Evolutionary conservation across 2,888 invertebrate species (phyloP), one percentile per base, ranked within the genome.

Genomic region (Idaea dimidiata): DNA sequence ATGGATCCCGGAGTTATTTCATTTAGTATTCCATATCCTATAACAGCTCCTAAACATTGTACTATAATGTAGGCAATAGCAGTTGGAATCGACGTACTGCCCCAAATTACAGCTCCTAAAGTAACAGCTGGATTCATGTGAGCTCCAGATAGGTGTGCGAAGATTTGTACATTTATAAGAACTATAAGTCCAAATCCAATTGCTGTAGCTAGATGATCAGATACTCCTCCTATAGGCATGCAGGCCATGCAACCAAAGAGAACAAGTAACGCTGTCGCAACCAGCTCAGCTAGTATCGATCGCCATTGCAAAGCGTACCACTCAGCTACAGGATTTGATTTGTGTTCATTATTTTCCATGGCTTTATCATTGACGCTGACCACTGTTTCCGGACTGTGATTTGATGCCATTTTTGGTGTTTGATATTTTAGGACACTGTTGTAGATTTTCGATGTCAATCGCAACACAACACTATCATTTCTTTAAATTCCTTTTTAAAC

Each of bases 111-210:
- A 0, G 96, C 94, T 0, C 94, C 94, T 5, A 96, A 79, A 0
- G 96, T 96, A 3, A 97, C 95, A 0, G 95, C 94, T 0, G 97
- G 97, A 84, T 97, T 97, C 77, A 97, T 87, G 78, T 96, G 96
- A 0, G 96, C 95, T 24, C 96, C 96, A 43, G 97, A 96, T 58
- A 97, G 93, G 76, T 96, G 96, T 2, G 96, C 96, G 68, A 96
- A 95, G 62, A 94, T 94, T 93, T 95, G 95, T 59, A 96, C 93
- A 67, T 95, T 92, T 54, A 95, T 87, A 82, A 95, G 90, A 59
- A 97, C 95, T 0, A 94, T 93, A 54, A 96, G 87, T 60, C 96
- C 96, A 75, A 97, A 96, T 57, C 93, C 90, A 2, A 95, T 71
- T 0, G 94, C 87, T 0, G 87, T 72, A n/a, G 93, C 86, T 0